A percentile compares a stretch with the other conserved stretches of the same genome.
Conservation (phyloP, 2,888 invertebrate genomes). For the Phyllotreta striolata region DNA sequence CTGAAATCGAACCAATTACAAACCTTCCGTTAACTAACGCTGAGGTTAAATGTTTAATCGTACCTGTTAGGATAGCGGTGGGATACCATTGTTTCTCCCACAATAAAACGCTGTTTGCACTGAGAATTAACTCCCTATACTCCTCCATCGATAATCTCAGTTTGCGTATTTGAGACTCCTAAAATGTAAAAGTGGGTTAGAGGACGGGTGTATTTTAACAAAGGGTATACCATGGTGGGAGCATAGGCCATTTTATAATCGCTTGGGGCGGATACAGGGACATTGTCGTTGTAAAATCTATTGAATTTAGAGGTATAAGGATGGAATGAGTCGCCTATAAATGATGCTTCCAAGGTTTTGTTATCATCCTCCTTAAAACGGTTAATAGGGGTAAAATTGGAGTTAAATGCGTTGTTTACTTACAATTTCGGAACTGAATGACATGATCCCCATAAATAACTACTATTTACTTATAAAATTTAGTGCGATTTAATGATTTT, state of each 20-base stretch:
- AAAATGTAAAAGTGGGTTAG: conserved; percentile 34
- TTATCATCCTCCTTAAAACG: conserved; percentile 34
- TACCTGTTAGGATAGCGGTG: conserved; percentile 73
- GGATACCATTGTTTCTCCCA: conserved; percentile 92
- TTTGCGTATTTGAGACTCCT: conserved; percentile 78
- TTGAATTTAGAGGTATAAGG: conserved; percentile 31
- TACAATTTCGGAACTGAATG: conserved; percentile 45
- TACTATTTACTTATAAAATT: conserved; percentile 20
- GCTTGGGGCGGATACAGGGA: conserved; percentile 35
- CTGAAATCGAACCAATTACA: conserved; percentile 43
- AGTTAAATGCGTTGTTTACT: conserved; percentile 28
- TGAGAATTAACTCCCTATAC: conserved; percentile 78
- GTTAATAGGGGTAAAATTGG: conserved; percentile 8
- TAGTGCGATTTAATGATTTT: conserved; percentile 16
- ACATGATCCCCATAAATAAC: conserved; percentile 31
- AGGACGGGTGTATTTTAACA: neutral
- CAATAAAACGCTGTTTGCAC: conserved; percentile 72
- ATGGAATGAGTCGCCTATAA: conserved; percentile 28
- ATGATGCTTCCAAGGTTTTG: conserved; percentile 26
- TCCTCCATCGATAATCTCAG: conserved; percentile 76
- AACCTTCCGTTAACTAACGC: too few species aligned
- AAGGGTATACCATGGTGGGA: conserved; percentile 45
- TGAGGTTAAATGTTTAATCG: conserved; percentile 17
- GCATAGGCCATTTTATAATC: conserved; percentile 45
- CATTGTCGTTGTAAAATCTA: conserved; percentile 38